A percentile compares a stretch with the other conserved stretches of the same genome.
Evolutionary conservation across 2,113 vertebrate species (phyloP).

Genomic region (Lichenostomus cassidix): DNA sequence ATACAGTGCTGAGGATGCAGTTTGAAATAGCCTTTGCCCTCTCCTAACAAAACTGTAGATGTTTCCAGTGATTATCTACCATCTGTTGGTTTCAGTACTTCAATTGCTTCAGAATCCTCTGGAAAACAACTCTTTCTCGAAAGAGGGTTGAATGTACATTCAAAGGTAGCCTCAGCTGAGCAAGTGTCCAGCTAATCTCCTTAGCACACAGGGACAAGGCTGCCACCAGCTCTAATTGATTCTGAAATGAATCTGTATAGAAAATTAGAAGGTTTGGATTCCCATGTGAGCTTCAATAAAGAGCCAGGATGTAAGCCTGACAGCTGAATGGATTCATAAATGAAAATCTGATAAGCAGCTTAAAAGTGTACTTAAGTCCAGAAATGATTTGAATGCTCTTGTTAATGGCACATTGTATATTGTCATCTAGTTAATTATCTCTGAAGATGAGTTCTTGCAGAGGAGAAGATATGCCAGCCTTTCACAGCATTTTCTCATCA

Average conservation of each 20-base stretch:
- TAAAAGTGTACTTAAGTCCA: constrained; percentile 82
- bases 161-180: constrained; percentile 77
- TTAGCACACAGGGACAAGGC: constrained; percentile 82
- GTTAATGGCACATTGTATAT: constrained; percentile 79
- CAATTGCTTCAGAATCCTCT: constrained; percentile 71
- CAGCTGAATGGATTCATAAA: constrained; percentile 80
- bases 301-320: constrained; percentile 79
- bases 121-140: constrained; percentile 76
- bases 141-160: constrained; percentile 72
- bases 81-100: constrained; percentile 83
- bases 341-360: constrained; percentile 84
- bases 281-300: constrained; percentile 80
- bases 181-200: constrained; percentile 85
- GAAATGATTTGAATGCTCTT: constrained; percentile 80
- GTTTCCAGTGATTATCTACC: constrained; percentile 76
- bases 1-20: neutral
- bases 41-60: constrained; percentile 61
- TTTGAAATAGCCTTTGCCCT: constrained; percentile 36
- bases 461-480: constrained; percentile 64
- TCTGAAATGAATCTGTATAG: constrained; percentile 86
- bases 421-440: constrained; percentile 83
- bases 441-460: constrained; percentile 76
- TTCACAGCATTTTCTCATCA: constrained; percentile 75
- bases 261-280: constrained; percentile 86
- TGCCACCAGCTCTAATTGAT: constrained; percentile 90